Conservation (phyloP, 2,113 vertebrate genomes). For the Symphodus melops region DNA sequence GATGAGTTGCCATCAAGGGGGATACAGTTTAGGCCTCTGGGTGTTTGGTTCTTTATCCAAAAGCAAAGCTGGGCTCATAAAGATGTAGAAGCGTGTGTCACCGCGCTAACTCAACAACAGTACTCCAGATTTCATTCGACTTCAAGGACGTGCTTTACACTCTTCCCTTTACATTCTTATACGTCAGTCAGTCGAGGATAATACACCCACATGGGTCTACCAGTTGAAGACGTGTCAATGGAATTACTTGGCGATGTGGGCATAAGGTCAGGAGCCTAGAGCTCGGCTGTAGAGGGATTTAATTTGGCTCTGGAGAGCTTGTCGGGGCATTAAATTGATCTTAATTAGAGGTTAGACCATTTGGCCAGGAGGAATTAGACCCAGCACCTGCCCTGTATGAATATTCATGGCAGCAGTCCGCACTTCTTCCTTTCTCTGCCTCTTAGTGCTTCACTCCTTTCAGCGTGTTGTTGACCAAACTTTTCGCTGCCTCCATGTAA, state of each 20-base stretch:
- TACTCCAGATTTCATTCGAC: background rate
- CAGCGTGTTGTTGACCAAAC: slow-evolving; percentile 50
- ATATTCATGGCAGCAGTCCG: slow-evolving; percentile 77
- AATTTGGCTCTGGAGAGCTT: slow-evolving; percentile 37
- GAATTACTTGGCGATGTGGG: background rate
- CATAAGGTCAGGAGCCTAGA: background rate
- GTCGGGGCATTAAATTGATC: slow-evolving; percentile 75
- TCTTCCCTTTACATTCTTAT: background rate
- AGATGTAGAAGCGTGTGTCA: slow-evolving; percentile 11
- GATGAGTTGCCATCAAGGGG: slow-evolving; percentile 16
- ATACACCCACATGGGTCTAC: background rate
- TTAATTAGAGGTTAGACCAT: slow-evolving; percentile 76
- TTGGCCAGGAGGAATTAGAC: slow-evolving; percentile 64
- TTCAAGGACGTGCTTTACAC: background rate
- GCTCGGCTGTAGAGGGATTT: slow-evolving; percentile 35
- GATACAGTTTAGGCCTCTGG: background rate
- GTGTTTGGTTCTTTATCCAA: slow-evolving; percentile 23
- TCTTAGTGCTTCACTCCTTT: slow-evolving; percentile 36
- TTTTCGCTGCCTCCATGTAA: slow-evolving; percentile 58
- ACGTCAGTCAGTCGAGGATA: background rate
- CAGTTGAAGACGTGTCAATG: slow-evolving; percentile 6
- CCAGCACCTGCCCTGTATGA: slow-evolving; percentile 83
- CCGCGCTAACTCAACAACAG: background rate
- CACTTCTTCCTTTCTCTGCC: slow-evolving; percentile 22
- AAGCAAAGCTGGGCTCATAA: slow-evolving; percentile 37